Percentiles rank a stretch among this genome's conserved stretches.
Evolutionary conservation across 2,888 invertebrate genomes (phyloP).

Genomic region (Physocephala rufipes): DNA sequence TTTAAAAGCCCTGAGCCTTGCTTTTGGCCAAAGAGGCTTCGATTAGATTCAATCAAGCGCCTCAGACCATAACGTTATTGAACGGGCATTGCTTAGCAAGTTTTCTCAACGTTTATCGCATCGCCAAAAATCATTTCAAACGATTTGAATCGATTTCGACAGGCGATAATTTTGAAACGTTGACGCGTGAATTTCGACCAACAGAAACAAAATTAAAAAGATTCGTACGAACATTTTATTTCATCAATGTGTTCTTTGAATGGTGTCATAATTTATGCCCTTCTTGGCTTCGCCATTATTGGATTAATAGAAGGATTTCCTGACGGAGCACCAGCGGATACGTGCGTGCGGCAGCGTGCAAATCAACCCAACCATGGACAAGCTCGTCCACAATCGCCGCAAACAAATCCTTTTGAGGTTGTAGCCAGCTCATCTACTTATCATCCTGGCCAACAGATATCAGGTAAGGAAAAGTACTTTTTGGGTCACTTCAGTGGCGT

Average conservation of each 20-base stretch:
- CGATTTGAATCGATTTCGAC: no score
- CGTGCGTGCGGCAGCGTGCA: slow-evolving; percentile 78
- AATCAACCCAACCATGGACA: slow-evolving; percentile 82
- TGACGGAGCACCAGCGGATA: slow-evolving; percentile 84
- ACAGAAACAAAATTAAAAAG: not conserved
- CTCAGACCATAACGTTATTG: slow-evolving; percentile 1
- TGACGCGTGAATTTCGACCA: not conserved
- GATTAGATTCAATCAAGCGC: slow-evolving; percentile 28
- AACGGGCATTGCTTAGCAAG: not conserved
- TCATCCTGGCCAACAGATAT: slow-evolving; percentile 75
- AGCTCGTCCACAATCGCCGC: slow-evolving; percentile 73
- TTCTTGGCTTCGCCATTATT: slow-evolving; percentile 62
- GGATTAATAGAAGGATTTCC: slow-evolving; percentile 70
- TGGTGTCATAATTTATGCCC: slow-evolving; percentile 43
- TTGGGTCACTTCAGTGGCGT: no score
- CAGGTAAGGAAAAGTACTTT: slow-evolving; percentile 68
- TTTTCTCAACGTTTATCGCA: not conserved
- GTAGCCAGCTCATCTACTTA: slow-evolving; percentile 73
- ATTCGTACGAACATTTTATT: not conserved
- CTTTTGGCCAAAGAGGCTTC: slow-evolving; percentile 39
- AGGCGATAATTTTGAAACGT: not conserved
- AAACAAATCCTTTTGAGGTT: slow-evolving; percentile 75
- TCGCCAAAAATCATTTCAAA: not conserved
- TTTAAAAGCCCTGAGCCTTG: slow-evolving; percentile 42
- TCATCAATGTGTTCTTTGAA: slow-evolving; percentile 38